A percentile compares a stretch with the other conserved stretches of the same genome.
Conservation (phyloP, 2,888 invertebrate genomes). For the Gordius sp. region DNA sequence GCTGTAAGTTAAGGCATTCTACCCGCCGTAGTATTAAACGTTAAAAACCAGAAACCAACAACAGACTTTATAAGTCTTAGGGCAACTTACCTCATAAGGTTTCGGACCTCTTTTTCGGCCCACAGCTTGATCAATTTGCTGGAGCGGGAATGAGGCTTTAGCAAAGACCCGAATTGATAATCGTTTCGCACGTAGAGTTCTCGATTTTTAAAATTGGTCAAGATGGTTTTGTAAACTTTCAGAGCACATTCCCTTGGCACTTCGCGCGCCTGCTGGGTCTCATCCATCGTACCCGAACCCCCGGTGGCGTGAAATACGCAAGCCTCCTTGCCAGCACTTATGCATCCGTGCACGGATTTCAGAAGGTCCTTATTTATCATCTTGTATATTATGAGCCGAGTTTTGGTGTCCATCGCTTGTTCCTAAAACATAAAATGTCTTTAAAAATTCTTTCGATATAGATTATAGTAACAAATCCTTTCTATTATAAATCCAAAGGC, state of each 20-base stretch:
- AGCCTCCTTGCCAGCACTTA: constrained; percentile 38
- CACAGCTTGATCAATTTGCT: constrained; percentile 36
- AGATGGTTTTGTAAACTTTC: constrained; percentile 37
- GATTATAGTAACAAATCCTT: too few species aligned
- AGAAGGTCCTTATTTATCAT: constrained; percentile 34
- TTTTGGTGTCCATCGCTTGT: constrained; percentile 35
- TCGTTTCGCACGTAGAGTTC: constrained; percentile 37
- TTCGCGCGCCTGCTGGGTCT: constrained; percentile 21
- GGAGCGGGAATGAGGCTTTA: constrained; percentile 23
- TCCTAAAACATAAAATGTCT: constrained; percentile 24
- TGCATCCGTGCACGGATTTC: constrained; percentile 33
- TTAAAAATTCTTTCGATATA: constrained; percentile 30
- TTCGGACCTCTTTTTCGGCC: constrained; percentile 39
- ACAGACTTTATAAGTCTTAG: too few species aligned
- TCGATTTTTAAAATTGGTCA: constrained; percentile 37
- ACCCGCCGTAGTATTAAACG: too few species aligned
- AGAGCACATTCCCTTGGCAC: constrained; percentile 33
- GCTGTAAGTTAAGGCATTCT: too few species aligned
- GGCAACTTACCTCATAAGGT: too few species aligned
- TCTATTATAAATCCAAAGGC: too few species aligned
- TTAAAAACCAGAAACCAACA: too few species aligned
- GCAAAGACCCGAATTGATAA: constrained; percentile 36
- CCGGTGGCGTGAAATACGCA: constrained; percentile 34
- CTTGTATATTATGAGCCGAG: constrained; percentile 35
- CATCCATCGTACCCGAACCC: constrained; percentile 25